Base-by-base conservation (phyloP, 2,888 invertebrate genomes). In the Cantharis rustica region DNA sequence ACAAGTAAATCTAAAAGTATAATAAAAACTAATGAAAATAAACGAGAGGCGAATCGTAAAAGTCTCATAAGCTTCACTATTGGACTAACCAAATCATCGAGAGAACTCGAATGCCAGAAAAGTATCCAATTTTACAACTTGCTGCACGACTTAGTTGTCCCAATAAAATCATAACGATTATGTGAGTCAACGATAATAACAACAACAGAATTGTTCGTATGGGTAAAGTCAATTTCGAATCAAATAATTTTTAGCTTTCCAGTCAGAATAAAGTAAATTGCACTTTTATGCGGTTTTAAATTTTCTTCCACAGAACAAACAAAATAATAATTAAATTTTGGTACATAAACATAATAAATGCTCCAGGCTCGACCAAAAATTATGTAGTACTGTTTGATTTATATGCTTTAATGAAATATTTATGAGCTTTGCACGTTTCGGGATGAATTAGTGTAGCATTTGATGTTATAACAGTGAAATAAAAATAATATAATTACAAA, bases 131-230 rank as follows among this genome's bases (percentile, higher is more conserved):
- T 82, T 81, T 82, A 81, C 78, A 79, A 79, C 76, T 75, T 81
- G 16, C 68, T 77, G 77, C 77, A 77, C 79, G 77, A 81, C 79
- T 80, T 80, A 79, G 79, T 80, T 78, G 80, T 76, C 71, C 79
- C 80, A 81, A 81, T 82, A 82, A 82, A 82, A 81, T 81, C 80
- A 81, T 81, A 81, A 80, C 81, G 80, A 78, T 81, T 80, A 81
- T 80, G 73, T 68, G 16, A 72, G 69, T 27, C 71, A 68, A 61
- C 73, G 66, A 70, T 73, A 63, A 61, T 61, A 72, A 66, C 63
- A 72, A 70, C 23, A 71, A 71, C 68, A 20, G 27, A 16, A 68
- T 73, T 73, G 73, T 73, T 72, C 66, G 73, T 69, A 66, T 66
- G 64, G 64, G 47, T 13, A 66, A 66, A 66, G 64, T 66, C 64